Conservation (phyloP, 2,113 vertebrate genomes). For the Salminus brasiliensis region DNA sequence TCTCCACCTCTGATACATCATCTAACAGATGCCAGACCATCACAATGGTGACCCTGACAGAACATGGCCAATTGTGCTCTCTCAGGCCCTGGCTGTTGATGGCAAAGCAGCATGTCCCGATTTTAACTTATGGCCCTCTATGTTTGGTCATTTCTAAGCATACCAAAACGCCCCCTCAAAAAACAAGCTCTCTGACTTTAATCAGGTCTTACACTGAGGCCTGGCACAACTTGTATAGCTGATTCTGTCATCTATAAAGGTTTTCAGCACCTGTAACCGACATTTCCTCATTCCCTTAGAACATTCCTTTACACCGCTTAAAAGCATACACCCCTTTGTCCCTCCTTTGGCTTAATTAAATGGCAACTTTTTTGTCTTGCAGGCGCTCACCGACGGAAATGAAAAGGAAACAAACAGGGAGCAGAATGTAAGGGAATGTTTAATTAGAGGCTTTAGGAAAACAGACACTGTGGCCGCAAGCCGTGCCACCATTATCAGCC, state of each 20-base stretch:
- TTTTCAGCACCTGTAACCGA: not conserved
- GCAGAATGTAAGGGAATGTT: not conserved
- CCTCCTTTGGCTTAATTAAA: slow-evolving; percentile 28
- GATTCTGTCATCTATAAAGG: not conserved
- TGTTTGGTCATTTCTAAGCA: too few species aligned
- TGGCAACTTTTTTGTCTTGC: slow-evolving; percentile 31
- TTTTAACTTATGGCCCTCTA: too few species aligned
- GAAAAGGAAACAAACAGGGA: not conserved
- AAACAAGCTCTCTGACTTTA: not conserved
- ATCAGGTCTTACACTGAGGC: not conserved
- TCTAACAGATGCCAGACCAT: too few species aligned
- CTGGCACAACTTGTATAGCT: not conserved
- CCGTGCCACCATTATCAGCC: not conserved
- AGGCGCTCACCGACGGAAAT: not conserved
- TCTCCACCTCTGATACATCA: too few species aligned
- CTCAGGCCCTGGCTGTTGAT: too few species aligned
- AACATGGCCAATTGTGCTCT: too few species aligned
- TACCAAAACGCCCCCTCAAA: too few species aligned
- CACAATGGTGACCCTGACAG: too few species aligned
- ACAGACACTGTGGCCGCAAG: not conserved
- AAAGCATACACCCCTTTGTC: slow-evolving; percentile 14
- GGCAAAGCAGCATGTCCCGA: too few species aligned
- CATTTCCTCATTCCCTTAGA: not conserved
- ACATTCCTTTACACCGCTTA: not conserved
- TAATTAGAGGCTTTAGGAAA: not conserved